Conservation (phyloP, 1,140 invertebrate species). For the Pteromalus puparum region DNA sequence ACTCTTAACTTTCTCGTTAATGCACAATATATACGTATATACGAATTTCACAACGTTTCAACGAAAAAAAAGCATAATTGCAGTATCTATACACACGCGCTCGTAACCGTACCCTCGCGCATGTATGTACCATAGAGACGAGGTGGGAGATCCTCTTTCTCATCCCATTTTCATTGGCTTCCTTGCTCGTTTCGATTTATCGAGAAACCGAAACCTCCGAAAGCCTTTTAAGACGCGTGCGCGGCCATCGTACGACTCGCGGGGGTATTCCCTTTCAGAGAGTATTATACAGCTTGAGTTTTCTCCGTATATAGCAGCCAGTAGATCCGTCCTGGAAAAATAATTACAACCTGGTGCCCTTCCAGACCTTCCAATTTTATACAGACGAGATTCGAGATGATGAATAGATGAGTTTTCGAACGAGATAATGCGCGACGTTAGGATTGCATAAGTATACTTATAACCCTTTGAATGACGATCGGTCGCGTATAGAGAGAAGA, state of each 20-base stretch:
- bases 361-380: background rate
- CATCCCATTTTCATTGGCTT: constrained; percentile 53
- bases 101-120: no score
- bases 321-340: background rate
- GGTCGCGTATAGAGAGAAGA: no score
- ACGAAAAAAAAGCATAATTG: no score
- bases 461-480: no score
- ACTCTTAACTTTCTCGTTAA: no score
- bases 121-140: no score
- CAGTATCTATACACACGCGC: no score
- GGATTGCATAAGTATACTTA: no score
- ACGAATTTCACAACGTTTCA: background rate
- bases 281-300: background rate
- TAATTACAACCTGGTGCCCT: constrained; percentile 8
- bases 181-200: constrained; percentile 65
- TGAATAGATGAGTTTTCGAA: no score
- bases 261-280: constrained; percentile 19
- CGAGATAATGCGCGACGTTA: no score
- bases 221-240: constrained; percentile 43
- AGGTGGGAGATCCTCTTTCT: constrained; percentile 63
- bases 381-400: no score
- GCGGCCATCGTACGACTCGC: background rate
- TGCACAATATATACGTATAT: no score
- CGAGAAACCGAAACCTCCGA: constrained; percentile 66
- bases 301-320: background rate